A percentile compares a stretch with the other conserved stretches of the same genome.
These are phyloP conservation scores for Plagiodera versicolora DNA, from an alignment of 2,888 invertebrate genomes.

Conservation along the genomic window DNA sequence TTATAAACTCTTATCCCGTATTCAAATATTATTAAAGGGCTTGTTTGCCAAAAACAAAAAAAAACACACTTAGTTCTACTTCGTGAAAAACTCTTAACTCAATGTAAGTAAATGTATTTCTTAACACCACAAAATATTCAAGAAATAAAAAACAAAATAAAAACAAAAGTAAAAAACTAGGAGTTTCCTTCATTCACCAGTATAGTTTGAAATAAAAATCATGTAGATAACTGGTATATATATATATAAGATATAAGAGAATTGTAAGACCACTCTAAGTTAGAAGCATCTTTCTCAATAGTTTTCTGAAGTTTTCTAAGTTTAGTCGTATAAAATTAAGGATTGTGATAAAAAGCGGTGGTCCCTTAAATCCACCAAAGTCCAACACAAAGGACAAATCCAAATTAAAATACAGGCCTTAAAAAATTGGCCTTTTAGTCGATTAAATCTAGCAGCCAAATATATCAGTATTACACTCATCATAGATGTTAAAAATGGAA, in stretches of 20 bases:
- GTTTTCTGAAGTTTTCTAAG: neutral
- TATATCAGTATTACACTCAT: too few relatives aligned
- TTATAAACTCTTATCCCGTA: conserved; percentile 33
- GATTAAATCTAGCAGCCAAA: neutral
- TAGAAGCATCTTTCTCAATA: neutral
- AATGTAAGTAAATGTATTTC: conserved; percentile 18
- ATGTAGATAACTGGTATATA: neutral
- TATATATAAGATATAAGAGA: neutral
- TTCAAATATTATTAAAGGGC: conserved; percentile 26
- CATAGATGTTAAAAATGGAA: too few relatives aligned
- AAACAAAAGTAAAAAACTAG: conserved; percentile 2
- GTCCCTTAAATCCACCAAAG: neutral
- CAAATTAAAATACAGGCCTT: neutral
- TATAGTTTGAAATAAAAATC: neutral
- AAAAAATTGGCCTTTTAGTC: neutral
- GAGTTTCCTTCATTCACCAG: neutral
- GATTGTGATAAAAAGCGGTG: neutral
- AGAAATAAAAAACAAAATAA: neutral
- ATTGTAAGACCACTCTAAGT: neutral
- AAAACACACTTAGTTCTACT: conserved; percentile 25
- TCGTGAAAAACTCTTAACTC: conserved; percentile 22
- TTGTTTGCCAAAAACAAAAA: conserved; percentile 22
- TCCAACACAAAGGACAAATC: neutral
- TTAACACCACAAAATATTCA: conserved; percentile 10
- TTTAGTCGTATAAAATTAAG: neutral